phyloP scores from a whole-genome alignment of 2,888 invertebrate genomes.

The Abscondita cerata region DNA sequence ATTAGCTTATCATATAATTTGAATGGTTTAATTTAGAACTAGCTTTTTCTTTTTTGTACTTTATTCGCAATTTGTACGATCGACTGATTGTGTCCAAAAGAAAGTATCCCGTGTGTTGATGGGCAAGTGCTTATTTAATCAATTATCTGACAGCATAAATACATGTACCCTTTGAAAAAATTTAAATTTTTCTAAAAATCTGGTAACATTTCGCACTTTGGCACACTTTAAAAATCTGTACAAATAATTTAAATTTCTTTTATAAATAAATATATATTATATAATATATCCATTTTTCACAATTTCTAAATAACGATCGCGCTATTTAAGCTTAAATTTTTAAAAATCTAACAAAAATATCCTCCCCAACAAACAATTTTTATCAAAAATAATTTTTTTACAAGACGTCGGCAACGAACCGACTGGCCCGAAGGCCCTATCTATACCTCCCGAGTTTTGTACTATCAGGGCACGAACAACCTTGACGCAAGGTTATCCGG shows the following conservation, averaged over 20 bases:
- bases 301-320: conserved; percentile 58
- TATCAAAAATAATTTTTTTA: conserved; percentile 72
- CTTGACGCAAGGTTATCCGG: conserved; percentile 55
- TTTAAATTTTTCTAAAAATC: conserved; percentile 52
- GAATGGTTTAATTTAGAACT: conserved; percentile 44
- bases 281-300: conserved; percentile 62
- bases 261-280: conserved; percentile 60
- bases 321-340: conserved; percentile 52
- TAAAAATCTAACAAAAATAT: conserved; percentile 64
- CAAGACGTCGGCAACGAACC: conserved; percentile 47
- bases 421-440: conserved; percentile 45
- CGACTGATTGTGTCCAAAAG: conserved; percentile 45
- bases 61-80: conserved; percentile 48
- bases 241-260: conserved; percentile 60
- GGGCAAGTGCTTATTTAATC: conserved; percentile 48
- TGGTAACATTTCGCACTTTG: conserved; percentile 62
- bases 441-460: conserved; percentile 61
- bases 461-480: conserved; percentile 56
- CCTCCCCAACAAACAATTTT: conserved; percentile 66
- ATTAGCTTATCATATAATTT: conserved; percentile 32
- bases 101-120: conserved; percentile 44
- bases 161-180: conserved; percentile 58
- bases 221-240: conserved; percentile 61
- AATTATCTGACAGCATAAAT: conserved; percentile 53
- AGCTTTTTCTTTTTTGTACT: conserved; percentile 47